Evolutionary conservation across 2,888 invertebrate species (phyloP).

Genomic region (Trichopria drosophilae): DNA sequence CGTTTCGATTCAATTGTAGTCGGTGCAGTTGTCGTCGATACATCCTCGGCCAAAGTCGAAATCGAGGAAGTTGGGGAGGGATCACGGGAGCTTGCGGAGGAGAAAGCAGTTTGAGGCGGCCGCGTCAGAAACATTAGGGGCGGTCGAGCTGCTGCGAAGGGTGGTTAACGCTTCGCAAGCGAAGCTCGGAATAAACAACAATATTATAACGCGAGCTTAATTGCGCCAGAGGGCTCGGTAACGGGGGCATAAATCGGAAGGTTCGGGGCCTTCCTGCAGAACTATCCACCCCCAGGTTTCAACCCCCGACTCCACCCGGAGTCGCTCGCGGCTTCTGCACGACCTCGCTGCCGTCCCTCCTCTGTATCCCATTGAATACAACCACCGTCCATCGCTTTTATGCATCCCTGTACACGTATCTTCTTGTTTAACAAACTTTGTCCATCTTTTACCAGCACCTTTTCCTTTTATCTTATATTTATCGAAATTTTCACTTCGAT

Average conservation of each 20-base stretch:
- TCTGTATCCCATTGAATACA: constrained; percentile 8
- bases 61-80: too few species aligned
- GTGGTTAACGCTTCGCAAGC: constrained; percentile 51
- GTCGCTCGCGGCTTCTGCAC: too few species aligned
- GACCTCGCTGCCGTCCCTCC: constrained; percentile 22
- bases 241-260: constrained; percentile 55
- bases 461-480: constrained; percentile 24
- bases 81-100: too few species aligned
- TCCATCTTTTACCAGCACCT: constrained; percentile 23
- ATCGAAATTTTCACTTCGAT: constrained; percentile 24
- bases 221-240: constrained; percentile 56
- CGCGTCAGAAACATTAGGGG: too few species aligned
- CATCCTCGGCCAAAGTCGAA: too few species aligned
- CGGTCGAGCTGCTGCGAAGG: constrained; percentile 34
- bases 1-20: too few species aligned
- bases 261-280: constrained; percentile 38
- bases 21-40: too few species aligned
- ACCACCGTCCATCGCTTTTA: too few species aligned
- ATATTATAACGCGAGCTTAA: constrained; percentile 58
- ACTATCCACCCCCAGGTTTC: constrained; percentile 29
- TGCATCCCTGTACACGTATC: too few species aligned
- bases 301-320: constrained; percentile 26
- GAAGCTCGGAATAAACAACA: constrained; percentile 56
- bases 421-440: constrained; percentile 28
- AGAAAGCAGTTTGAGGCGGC: too few species aligned